phyloP scores from a whole-genome alignment of 2,888 invertebrate genomes.

The Amblyjoppa fuscipennis region DNA sequence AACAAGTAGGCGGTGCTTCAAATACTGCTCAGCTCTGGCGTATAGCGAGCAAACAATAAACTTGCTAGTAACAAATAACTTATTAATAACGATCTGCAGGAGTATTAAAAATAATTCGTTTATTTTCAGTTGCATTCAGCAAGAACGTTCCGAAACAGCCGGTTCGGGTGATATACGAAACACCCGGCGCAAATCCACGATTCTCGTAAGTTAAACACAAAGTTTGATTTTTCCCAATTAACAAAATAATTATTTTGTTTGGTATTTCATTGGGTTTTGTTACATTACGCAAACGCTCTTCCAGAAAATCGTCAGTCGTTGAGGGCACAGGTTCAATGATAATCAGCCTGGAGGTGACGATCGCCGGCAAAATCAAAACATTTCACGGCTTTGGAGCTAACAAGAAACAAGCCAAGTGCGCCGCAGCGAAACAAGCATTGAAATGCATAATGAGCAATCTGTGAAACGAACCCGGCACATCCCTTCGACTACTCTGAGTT shows the following conservation, averaged over 20 bases:
- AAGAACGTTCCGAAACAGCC: conserved; percentile 95
- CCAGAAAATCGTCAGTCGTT: conserved; percentile 75
- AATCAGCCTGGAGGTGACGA: conserved; percentile 88
- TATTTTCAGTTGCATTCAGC: conserved; percentile 89
- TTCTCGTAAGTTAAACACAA: conserved; percentile 89
- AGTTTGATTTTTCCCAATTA: conserved; percentile 11
- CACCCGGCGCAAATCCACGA: conserved; percentile 90
- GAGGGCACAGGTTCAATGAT: conserved; percentile 83
- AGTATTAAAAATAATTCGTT: background rate
- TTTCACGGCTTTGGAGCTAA: conserved; percentile 91
- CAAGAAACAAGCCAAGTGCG: conserved; percentile 90
- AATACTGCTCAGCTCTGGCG: no score
- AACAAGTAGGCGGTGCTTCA: background rate
- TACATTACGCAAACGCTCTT: background rate
- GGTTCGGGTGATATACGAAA: conserved; percentile 94
- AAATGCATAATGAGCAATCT: conserved; percentile 74
- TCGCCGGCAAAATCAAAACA: conserved; percentile 87
- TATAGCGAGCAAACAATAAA: no score
- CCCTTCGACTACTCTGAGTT: background rate
- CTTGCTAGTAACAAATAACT: background rate
- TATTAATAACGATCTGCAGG: background rate
- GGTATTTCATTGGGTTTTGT: background rate
- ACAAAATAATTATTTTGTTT: conserved; percentile 2
- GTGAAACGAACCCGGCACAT: conserved; percentile 43
- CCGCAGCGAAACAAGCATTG: conserved; percentile 93